These are phyloP conservation scores for Drosophila kepulauana DNA, from an alignment of 1,140 invertebrate genomes.

Conservation along the genomic window DNA sequence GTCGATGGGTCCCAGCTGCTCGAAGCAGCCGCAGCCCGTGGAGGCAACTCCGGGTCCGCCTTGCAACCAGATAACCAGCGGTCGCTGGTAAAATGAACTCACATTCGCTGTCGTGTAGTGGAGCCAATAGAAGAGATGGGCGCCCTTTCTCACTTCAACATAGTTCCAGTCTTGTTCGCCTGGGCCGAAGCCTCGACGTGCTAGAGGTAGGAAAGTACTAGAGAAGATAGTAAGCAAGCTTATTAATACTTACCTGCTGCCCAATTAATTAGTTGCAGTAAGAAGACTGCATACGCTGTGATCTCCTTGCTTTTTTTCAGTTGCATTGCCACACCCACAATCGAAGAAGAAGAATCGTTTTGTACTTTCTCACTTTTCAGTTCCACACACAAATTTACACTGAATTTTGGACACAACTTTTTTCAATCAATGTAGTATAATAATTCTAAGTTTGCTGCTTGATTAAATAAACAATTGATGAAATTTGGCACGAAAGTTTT, in stretches of 20 bases:
- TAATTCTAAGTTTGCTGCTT: slow-evolving; percentile 57
- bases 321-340: slow-evolving; percentile 50
- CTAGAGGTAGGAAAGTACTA: no score
- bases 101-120: slow-evolving; percentile 90
- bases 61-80: slow-evolving; percentile 93
- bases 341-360: not conserved
- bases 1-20: slow-evolving; percentile 91
- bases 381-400: slow-evolving; percentile 50
- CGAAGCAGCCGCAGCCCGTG: slow-evolving; percentile 92
- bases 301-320: slow-evolving; percentile 4
- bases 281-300: slow-evolving; percentile 25
- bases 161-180: slow-evolving; percentile 89
- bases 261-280: slow-evolving; percentile 28
- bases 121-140: slow-evolving; percentile 95
- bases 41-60: slow-evolving; percentile 92
- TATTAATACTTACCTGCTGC: no score
- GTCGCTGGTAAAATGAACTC: slow-evolving; percentile 87
- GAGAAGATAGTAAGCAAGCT: no score
- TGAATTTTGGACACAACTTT: slow-evolving; percentile 46
- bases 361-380: slow-evolving; percentile 3
- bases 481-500: not conserved
- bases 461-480: slow-evolving; percentile 46
- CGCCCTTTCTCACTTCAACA: slow-evolving; percentile 88
- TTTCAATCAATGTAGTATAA: slow-evolving; percentile 35
- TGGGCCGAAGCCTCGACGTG: no score